Base-by-base conservation (phyloP, 2,797 vertebrate genomes). In the Megalops cyprinoides region DNA sequence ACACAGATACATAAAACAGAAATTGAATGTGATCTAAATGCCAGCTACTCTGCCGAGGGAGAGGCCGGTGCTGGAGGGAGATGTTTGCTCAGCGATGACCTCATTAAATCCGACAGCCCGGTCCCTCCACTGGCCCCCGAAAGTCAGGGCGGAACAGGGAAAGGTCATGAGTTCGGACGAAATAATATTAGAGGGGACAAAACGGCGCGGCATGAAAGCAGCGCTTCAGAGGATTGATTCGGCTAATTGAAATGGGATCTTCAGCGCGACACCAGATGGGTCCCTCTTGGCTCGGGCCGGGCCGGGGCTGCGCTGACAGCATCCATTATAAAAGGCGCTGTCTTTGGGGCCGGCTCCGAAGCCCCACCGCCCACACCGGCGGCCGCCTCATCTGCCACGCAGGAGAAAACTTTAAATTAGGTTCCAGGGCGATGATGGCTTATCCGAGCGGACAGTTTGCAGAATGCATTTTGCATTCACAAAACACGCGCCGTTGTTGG, bases 1-100 rank as follows among this genome's bases (percentile, higher is more conserved):
- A 65, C 44, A 42, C 2, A 76, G 79, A 62, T 56, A 15, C 46
- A 28, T 44, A 34, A 60, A 74, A 74, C n/a, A 39, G 34, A 75
- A 74, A 73, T 74, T 58, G 31, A 82, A 82, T 28, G 71, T 18
- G 71, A 62, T 76, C 73, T 81, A 76, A 76, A 76, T 76, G 56
- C 73, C 74, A 76, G 65, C 51, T 34, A 25, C 39, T 31, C 71
- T 46, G 51, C 69, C 53, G 39, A 46, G 48, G 69, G 51, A 74
- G 46, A 42, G 8, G 60, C 2, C 14, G 34, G 78, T 28, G 65
- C 78, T 65, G 65, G 15, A 20, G 25, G 28, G 67, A 44, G 62
- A 82, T 31, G 31, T 48, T 25, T 25, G 31, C 51, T 73, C 62
- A 14, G 49, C 18, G 23, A 31, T 77, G 76, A 73, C 81, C 81